Percentiles rank a stretch among this genome's conserved stretches.
Evolutionary conservation across 1,140 invertebrate species (phyloP).

Genomic region (Apis florea): DNA sequence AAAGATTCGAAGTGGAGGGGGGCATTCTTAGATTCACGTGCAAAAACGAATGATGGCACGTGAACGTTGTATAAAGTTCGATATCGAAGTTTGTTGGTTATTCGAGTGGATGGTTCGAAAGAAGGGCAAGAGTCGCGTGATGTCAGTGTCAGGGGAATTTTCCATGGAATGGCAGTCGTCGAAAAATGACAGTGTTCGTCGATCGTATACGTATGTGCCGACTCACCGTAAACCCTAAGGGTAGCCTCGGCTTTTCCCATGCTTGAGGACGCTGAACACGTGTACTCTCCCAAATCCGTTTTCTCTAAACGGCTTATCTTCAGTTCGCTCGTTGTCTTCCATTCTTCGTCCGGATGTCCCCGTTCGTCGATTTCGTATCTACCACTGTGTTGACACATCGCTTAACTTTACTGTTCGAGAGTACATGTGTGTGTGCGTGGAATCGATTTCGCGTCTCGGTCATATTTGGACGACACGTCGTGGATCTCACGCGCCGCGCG

Average conservation of each 20-base stretch:
- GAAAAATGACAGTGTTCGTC: slow-evolving; percentile 24
- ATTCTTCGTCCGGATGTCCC: slow-evolving; percentile 77
- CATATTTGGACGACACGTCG: no score
- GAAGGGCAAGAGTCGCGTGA: neutral
- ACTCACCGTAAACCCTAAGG: slow-evolving; percentile 86
- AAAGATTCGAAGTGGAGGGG: no score
- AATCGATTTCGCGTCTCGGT: slow-evolving; percentile 25
- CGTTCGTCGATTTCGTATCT: slow-evolving; percentile 81
- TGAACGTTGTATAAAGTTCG: neutral
- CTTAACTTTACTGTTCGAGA: slow-evolving; percentile 30
- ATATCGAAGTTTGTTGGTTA: neutral
- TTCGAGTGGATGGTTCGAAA: neutral
- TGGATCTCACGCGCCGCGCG: neutral
- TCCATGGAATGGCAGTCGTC: neutral
- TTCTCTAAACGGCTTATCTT: slow-evolving; percentile 84
- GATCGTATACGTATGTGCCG: neutral
- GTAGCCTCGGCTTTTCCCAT: slow-evolving; percentile 86
- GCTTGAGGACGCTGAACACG: slow-evolving; percentile 86
- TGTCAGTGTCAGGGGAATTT: neutral
- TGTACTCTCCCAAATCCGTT: slow-evolving; percentile 86
- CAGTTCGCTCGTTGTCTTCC: slow-evolving; percentile 82
- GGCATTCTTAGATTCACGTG: no score
- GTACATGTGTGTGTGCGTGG: neutral
- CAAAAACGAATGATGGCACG: no score
- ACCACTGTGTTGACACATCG: slow-evolving; percentile 76